Percentiles rank a stretch among this genome's conserved stretches.
These are phyloP conservation scores for Drosophila recens DNA, from an alignment of 2,888 invertebrate genomes.

Conservation along the genomic window DNA sequence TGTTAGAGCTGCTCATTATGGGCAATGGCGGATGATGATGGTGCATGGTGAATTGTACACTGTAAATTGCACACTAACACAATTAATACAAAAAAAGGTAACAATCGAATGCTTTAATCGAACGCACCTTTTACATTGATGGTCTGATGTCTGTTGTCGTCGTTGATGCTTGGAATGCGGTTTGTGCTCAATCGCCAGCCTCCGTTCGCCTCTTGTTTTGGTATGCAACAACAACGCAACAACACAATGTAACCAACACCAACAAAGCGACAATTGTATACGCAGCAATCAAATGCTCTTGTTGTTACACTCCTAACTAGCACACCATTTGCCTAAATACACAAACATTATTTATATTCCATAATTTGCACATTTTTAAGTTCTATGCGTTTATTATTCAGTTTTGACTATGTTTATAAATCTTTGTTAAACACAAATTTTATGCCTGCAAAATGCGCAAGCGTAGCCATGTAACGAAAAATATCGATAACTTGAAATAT, in stretches of 20 bases:
- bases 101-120: conserved; percentile 23
- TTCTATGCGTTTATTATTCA: background rate
- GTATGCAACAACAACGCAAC: conserved; percentile 45
- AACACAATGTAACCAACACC: conserved; percentile 45
- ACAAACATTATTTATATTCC: background rate
- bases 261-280: conserved; percentile 35
- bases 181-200: conserved; percentile 64
- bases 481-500: conserved; percentile 32
- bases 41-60: conserved; percentile 67
- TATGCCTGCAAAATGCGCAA: conserved; percentile 25
- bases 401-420: background rate
- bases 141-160: conserved; percentile 23
- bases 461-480: conserved; percentile 21
- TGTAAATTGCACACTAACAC: conserved; percentile 28
- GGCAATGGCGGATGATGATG: conserved; percentile 81
- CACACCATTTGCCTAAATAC: background rate
- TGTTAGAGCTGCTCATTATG: conserved; percentile 51
- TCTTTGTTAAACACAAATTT: conserved; percentile 14
- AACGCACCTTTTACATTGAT: conserved; percentile 76
- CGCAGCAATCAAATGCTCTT: conserved; percentile 47
- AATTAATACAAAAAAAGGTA: conserved; percentile 21
- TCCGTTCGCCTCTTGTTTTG: conserved; percentile 55
- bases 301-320: conserved; percentile 21
- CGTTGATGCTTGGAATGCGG: conserved; percentile 61
- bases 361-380: background rate